Evolutionary conservation across 2,113 vertebrate genomes (phyloP).

Genomic region (Oreochromis niloticus): DNA sequence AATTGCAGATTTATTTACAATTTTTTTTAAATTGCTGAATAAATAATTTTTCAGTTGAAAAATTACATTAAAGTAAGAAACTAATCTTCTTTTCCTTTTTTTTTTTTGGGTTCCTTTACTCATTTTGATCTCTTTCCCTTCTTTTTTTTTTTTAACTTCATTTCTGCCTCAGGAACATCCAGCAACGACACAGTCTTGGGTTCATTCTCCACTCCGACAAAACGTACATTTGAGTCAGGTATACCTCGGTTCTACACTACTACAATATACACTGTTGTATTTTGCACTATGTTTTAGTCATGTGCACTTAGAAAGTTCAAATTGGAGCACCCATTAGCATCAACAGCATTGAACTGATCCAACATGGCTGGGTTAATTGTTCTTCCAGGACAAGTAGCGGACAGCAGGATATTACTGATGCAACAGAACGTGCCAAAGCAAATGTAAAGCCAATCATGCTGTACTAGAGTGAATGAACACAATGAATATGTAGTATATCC

Average conservation of each 20-base stretch:
- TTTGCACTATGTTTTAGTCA: not conserved
- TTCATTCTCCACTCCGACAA: conserved; percentile 57
- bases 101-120: not conserved
- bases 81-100: not conserved
- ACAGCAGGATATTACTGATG: not conserved
- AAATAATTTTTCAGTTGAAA: not conserved
- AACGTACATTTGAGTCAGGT: conserved; percentile 65
- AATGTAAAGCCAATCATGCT: not conserved
- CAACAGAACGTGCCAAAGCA: not conserved
- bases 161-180: conserved; percentile 42
- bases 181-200: conserved; percentile 49
- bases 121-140: not conserved
- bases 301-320: not conserved
- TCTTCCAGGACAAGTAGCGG: not conserved
- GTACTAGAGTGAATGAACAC: not conserved
- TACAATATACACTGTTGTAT: not conserved
- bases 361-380: conserved; percentile 6
- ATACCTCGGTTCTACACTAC: not conserved
- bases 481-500: not conserved
- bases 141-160: rapidly evolving
- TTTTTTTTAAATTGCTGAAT: not conserved
- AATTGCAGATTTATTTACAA: not conserved
- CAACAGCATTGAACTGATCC: not conserved
- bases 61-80: not conserved
- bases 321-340: not conserved